Evolutionary conservation across 2,113 vertebrate species (phyloP).

Genomic region (Pipa parva): DNA sequence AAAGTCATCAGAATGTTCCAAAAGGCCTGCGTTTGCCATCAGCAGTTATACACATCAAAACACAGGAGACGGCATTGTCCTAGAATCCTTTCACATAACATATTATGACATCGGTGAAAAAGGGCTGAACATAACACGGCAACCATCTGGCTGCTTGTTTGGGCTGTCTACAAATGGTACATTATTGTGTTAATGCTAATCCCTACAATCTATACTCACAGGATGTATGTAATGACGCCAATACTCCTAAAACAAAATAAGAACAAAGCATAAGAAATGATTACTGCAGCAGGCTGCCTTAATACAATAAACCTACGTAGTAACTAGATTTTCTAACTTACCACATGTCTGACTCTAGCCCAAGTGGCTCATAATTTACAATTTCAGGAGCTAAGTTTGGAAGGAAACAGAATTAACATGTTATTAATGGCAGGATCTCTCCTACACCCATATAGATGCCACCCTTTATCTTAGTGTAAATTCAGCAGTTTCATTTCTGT

Average conservation of each 20-base stretch:
- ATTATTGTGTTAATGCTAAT: no score
- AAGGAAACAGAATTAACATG: slow-evolving; percentile 7
- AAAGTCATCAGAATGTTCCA: no score
- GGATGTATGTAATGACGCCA: slow-evolving; percentile 81
- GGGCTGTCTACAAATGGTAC: no score
- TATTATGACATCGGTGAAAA: no score
- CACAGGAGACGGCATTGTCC: no score
- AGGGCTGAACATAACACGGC: no score
- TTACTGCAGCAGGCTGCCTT: not conserved
- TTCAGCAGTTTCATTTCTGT: no score
- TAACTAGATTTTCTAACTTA: slow-evolving; percentile 61
- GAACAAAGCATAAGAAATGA: slow-evolving; percentile 35
- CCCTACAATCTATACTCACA: slow-evolving; percentile 67
- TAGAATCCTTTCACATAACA: no score
- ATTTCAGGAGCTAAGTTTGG: slow-evolving; percentile 89
- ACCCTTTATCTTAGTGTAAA: no score
- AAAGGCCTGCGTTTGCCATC: no score
- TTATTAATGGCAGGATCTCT: not conserved
- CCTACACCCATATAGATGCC: not conserved
- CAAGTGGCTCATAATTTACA: slow-evolving; percentile 95
- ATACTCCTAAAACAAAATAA: slow-evolving; percentile 69
- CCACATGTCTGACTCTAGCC: slow-evolving; percentile 98
- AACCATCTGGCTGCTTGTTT: no score
- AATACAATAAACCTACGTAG: slow-evolving; percentile 31
- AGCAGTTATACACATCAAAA: no score